These are phyloP conservation scores for Morpho achilles DNA, from an alignment of 2,888 invertebrate species.

Conservation along the genomic window DNA sequence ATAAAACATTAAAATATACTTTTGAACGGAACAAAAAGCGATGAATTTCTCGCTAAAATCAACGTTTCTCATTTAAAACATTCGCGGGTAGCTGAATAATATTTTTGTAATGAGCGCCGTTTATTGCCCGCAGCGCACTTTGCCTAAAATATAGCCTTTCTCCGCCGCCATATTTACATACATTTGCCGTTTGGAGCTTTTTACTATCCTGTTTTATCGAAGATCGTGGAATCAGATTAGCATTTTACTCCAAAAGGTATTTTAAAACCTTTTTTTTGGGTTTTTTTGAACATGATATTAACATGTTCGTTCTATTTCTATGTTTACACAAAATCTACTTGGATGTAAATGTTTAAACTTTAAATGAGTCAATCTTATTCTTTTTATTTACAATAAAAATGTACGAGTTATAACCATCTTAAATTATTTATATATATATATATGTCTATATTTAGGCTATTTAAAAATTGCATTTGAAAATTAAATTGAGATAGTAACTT, in stretches of 20 bases:
- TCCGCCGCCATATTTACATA: constrained; percentile 34
- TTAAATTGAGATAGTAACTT: too few species aligned
- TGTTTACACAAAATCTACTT: too few species aligned
- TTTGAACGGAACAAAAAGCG: constrained; percentile 17
- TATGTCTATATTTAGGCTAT: not conserved
- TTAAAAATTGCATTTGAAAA: too few species aligned
- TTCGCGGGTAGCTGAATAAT: constrained; percentile 37
- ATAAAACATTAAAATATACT: constrained; percentile 8
- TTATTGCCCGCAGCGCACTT: constrained; percentile 35
- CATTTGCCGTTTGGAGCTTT: constrained; percentile 33
- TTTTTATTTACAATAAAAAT: not conserved
- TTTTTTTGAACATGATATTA: constrained; percentile 9
- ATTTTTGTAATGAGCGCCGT: constrained; percentile 37
- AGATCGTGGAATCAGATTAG: constrained; percentile 34
- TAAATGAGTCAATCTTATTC: too few species aligned
- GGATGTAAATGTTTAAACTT: too few species aligned
- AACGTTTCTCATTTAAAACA: constrained; percentile 33
- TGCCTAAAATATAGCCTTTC: constrained; percentile 33
- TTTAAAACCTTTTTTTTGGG: constrained; percentile 15
- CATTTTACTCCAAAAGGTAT: constrained; percentile 24
- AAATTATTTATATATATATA: not conserved
- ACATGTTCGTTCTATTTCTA: too few species aligned
- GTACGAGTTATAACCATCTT: not conserved
- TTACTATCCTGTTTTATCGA: constrained; percentile 35
- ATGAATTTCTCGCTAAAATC: constrained; percentile 24